A percentile compares a stretch with the other conserved stretches of the same genome.
phyloP scores from a whole-genome alignment of 2,888 invertebrate species.

The Sarcophaga subvicina region DNA sequence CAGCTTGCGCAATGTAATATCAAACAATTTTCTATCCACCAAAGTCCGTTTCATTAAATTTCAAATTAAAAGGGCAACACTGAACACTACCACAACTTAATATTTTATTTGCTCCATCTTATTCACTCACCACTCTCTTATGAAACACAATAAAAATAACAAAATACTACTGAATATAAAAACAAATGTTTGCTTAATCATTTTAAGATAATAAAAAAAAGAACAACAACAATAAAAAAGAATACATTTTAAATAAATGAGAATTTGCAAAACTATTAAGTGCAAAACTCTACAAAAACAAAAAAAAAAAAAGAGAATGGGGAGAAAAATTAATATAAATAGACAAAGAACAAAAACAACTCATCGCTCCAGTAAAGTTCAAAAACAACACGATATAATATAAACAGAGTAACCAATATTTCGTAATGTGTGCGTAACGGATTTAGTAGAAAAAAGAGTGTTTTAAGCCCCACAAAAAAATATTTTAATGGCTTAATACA shows the following conservation, averaged over 20 bases:
- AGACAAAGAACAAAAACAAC: neutral
- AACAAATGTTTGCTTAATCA: constrained; percentile 58
- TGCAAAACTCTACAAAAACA: constrained; percentile 6
- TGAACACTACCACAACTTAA: no score
- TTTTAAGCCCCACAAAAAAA: no score
- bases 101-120: no score
- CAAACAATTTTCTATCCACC: no score
- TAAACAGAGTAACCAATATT: no score
- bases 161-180: constrained; percentile 22
- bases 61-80: no score
- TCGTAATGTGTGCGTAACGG: no score
- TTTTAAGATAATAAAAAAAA: constrained; percentile 46
- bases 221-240: neutral
- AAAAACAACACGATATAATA: neutral
- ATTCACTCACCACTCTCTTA: neutral
- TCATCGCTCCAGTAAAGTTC: constrained; percentile 9
- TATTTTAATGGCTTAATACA: no score
- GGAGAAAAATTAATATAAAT: neutral
- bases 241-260: constrained; percentile 50
- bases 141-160: neutral
- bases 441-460: no score
- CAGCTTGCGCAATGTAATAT: no score
- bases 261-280: constrained; percentile 44
- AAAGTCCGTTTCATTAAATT: no score
- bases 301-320: neutral